Conservation (phyloP, 2,797 vertebrate genomes). For the Falco berigora region DNA sequence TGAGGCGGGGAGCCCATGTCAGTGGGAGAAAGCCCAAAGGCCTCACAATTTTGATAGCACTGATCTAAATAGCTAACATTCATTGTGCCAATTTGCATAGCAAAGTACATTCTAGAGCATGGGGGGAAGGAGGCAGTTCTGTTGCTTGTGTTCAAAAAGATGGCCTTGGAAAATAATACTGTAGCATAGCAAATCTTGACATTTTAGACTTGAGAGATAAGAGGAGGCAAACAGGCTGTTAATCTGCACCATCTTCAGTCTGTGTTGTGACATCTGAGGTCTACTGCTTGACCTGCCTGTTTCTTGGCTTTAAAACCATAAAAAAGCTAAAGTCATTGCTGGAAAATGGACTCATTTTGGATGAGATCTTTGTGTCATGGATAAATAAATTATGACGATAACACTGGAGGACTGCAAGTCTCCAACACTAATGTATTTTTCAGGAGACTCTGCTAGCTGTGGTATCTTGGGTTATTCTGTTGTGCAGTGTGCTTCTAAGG, state of each 20-base stretch:
- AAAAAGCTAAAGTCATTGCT: neutral
- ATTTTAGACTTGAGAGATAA: neutral
- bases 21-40: neutral
- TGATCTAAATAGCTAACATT: neutral
- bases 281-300: neutral
- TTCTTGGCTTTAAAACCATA: neutral
- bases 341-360: neutral
- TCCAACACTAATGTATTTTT: slow-evolving; percentile 28
- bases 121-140: neutral
- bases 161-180: neutral
- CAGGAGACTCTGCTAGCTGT: neutral
- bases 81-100: neutral
- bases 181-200: neutral
- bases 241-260: neutral
- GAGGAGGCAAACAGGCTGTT: neutral
- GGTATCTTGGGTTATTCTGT: neutral
- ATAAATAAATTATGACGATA: slow-evolving; percentile 28
- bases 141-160: neutral
- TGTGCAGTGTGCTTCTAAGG: neutral
- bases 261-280: neutral
- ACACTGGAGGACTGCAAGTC: neutral
- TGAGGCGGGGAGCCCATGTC: neutral
- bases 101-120: neutral
- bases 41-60: neutral
- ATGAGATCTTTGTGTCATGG: neutral